Conservation (phyloP, 2,888 invertebrate genomes). For the Acleris sparsana region DNA sequence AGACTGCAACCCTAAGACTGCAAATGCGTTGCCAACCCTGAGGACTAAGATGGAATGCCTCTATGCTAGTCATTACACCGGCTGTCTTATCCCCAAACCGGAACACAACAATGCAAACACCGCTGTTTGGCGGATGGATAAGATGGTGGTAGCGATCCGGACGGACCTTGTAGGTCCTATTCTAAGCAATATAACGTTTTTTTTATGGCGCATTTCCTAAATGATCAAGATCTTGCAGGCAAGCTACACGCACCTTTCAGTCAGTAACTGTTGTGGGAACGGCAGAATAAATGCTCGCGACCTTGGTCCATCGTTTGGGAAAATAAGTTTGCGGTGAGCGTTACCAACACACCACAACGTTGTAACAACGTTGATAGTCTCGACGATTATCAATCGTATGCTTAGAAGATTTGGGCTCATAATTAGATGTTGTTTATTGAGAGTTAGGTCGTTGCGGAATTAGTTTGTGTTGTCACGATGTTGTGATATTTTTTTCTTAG, state of each 20-base stretch:
- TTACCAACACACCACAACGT: not conserved
- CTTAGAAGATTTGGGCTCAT: not conserved
- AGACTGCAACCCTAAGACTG: too few relatives aligned
- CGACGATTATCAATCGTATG: not conserved
- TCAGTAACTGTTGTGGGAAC: conserved; percentile 43
- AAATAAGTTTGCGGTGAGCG: conserved; percentile 4
- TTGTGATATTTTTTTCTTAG: not conserved
- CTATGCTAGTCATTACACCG: too few relatives aligned
- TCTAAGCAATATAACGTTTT: too few relatives aligned
- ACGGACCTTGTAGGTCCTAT: too few relatives aligned
- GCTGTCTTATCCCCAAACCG: too few relatives aligned
- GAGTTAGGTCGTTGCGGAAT: not conserved
- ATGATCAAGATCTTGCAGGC: conserved; percentile 35
- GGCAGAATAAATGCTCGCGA: conserved; percentile 32
- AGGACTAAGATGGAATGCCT: too few relatives aligned
- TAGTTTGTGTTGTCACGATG: not conserved
- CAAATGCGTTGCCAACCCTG: too few relatives aligned
- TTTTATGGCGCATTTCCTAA: not conserved
- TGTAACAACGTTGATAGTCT: not conserved
- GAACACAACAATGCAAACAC: too few relatives aligned
- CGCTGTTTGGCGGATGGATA: too few relatives aligned
- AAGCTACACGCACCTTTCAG: conserved; percentile 34
- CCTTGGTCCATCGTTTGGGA: conserved; percentile 30
- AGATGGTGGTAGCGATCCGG: too few relatives aligned
- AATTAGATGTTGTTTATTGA: not conserved